Evolutionary conservation across 1,140 invertebrate species (phyloP), one percentile per base, ranked within the genome.

Genomic region (Epicauta chinensis): DNA sequence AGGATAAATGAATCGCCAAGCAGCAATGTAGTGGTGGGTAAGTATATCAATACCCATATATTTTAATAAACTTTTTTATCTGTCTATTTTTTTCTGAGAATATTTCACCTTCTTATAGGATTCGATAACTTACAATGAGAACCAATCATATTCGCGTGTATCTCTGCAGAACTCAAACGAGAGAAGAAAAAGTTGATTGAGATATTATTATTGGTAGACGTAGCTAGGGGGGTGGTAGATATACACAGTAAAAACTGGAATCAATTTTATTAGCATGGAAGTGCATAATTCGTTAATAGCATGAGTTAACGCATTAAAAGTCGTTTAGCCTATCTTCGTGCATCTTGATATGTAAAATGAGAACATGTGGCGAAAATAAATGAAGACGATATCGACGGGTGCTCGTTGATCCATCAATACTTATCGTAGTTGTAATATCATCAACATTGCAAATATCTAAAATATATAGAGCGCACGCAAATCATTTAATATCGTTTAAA

Each of bases 301-400:
- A 62, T 62, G 60, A 62, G 60, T 58, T 60, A 62, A 51, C 49
- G 58, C 60, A 62, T 62, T 62, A 60, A 62, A 62, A 62, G 60
- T 62, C 60, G 60, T 58, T 62, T 62, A 60, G 58, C 56, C n/a
- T 58, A 62, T 62, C 58, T 62, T 62, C 60, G 60, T 62, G 58
- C 60, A 62, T 62, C 60, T 3, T 5, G 60, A 62, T 62, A 62
- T 62, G 60, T 62, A 62, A 47, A 62, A 62, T 51, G 60, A 55
- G 58, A 58, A 58, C 58, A 60, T 73, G 72, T 55, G 54, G 65
- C 5, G 65, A 69, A 15, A 71, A 71, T 41, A 67, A 23, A 50
- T 41, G 73, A 69, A 68, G 65, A 72, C 59, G 63, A 66, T 60
- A 51, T 67, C 29, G 65, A 53, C 50, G 43, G 43, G 45, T 52